Base-by-base conservation (phyloP, 1,140 invertebrate genomes). In the Aphidius gifuensis region DNA sequence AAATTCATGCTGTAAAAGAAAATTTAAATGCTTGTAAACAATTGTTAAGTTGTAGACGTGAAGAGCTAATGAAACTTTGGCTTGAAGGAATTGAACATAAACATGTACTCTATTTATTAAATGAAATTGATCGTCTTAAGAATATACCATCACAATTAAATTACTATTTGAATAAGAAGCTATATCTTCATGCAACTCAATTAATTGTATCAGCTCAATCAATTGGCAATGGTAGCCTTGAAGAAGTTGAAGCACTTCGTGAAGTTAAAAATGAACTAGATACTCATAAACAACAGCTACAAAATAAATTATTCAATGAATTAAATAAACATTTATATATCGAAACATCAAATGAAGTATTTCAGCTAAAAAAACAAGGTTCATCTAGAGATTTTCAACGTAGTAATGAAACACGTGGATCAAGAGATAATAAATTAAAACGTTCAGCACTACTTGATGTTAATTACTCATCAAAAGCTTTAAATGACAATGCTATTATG, bases 1-100 rank as follows among this genome's bases (percentile, higher is more conserved):
- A 90, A 70, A 91, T 94, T 58, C 85, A 87, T 64, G 87, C 87
- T 5, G 93, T 97, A 1, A 94, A 93, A 74, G 93, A 94, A 64
- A 92, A 95, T 72, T 83, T 99, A 7, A 86, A 88, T 54, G 92
- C 92, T 5, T 98, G 95, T 77, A 95, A 97, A 75, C 90, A 89
- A 23, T 80, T 98, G 40, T 78, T 99, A 48, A 88, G 94, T 64
- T 95, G 95, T 79, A 88, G 93, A 64, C 84, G 95, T 53, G 95
- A 97, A 71, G 96, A 99, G 78, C 81, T 99, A 48, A 88, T 94
- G 68, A 91, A 95, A 70, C 83, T 97, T 56, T 97, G 94, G 92
- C 82, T 92, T 1, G 94, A 97, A 80, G 92, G 93, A 5, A 86
- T 97, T 16, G 92, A 97, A 74, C 94, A 97, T 70, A 94, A 95